Percentiles rank a stretch among this genome's conserved stretches.
Conservation (phyloP, 2,888 invertebrate genomes). For the Spodoptera exigua region DNA sequence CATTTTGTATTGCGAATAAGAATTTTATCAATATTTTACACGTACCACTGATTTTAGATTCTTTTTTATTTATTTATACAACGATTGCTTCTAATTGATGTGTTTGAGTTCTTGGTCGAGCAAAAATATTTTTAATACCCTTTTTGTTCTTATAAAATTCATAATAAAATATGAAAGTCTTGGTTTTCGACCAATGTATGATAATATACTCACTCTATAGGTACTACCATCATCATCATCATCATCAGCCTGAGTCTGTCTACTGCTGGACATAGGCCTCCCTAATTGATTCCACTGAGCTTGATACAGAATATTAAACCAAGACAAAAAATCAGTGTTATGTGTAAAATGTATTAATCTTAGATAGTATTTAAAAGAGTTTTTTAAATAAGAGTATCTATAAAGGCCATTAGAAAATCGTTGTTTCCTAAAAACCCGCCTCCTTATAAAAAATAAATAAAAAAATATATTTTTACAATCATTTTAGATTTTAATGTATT, state of each 20-base stretch:
- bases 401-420: constrained; percentile 35
- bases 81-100: no score
- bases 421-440: constrained; percentile 44
- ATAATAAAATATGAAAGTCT: no score
- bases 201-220: no score
- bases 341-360: constrained; percentile 30
- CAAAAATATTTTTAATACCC: no score
- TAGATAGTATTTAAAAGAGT: constrained; percentile 41
- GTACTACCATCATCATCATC: no score
- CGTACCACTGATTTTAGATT: constrained; percentile 24
- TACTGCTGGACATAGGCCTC: no score
- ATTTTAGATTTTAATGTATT: constrained; percentile 11
- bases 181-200: no score
- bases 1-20: constrained; percentile 42
- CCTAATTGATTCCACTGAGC: no score
- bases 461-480: constrained; percentile 31
- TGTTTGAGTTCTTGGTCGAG: no score
- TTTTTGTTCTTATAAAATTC: no score
- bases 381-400: constrained; percentile 38
- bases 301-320: not conserved
- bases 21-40: constrained; percentile 25
- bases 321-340: constrained; percentile 25
- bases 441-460: constrained; percentile 42
- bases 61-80: no score
- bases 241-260: no score